Base-by-base conservation (phyloP, 2,888 invertebrate species). In the Tenodera sinensis region DNA sequence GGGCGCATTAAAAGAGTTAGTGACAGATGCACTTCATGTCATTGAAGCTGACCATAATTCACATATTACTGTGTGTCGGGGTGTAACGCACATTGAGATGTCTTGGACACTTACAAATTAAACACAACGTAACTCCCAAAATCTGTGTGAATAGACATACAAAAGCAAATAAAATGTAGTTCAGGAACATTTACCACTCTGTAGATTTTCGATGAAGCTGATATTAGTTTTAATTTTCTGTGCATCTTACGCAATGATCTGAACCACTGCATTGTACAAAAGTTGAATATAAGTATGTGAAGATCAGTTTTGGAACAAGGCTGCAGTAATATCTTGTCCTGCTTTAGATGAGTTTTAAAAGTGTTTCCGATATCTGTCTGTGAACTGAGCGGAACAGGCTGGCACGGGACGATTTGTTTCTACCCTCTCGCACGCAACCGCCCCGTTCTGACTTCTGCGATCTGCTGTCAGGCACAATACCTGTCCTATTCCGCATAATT, bases 321-420 rank as follows among this genome's bases (percentile, higher is more conserved):
- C 54, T 20, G 54, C 25, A 71, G n/a, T 86, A 28, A 71, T 81
- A 25, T 81, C 86, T 71, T 86, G 71, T 81, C 81, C 71, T 85
- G 9, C n/a, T 85, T 85, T 85, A 28, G 86, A 86, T 28, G 81
- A 86, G 28, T 86, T 86, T 86, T 28, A 28, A 86, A 86, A 86
- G 86, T 81, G 25, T 86, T 86, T 86, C 28, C 86, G 86, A 86
- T 86, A 81, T 81, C 30, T 30, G 86, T 42, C 42, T 42, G 42
- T 54, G 81, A 25, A 12, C 2, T 9, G 86, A 81, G 71, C 81
- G 86, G 54, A 71, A 71, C 86, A 28, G 85, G n/a, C 20, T 28
- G 81, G 85, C 54, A 85, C 86, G 42, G 81, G 20, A 8, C 84
- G 34, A 30, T 28, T 30, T 71, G 54, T 71, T 71, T 20, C 54